Evolutionary conservation across 2,113 vertebrate species (phyloP).

Genomic region (Callipepla californica): DNA sequence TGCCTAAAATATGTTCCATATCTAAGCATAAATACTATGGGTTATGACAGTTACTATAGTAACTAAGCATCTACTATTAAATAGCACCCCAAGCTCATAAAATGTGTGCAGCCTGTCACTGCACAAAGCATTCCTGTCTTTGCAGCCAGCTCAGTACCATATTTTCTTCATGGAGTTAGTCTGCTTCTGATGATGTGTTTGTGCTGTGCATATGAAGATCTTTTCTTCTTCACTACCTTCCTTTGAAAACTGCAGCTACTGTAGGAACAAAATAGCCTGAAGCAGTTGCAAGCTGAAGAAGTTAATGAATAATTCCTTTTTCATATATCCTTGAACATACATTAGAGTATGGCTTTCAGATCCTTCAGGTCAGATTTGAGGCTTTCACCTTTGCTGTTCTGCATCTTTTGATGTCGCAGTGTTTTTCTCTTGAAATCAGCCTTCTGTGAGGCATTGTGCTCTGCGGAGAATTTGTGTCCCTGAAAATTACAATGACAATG

Average conservation of each 20-base stretch:
- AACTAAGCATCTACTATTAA: slow-evolving; percentile 70
- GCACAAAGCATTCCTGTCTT: slow-evolving; percentile 41
- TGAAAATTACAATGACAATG: slow-evolving; percentile 11
- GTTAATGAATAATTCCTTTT: slow-evolving; percentile 71
- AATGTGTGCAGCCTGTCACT: slow-evolving; percentile 47
- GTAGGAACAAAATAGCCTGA: slow-evolving; percentile 46
- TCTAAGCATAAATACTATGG: slow-evolving; percentile 54
- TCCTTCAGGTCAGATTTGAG: slow-evolving; percentile 25
- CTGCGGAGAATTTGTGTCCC: not conserved
- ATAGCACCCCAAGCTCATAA: slow-evolving; percentile 52
- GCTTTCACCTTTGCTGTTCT: slow-evolving; percentile 18
- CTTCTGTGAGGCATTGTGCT: not conserved
- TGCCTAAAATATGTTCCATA: slow-evolving; percentile 52
- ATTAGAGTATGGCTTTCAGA: slow-evolving; percentile 29
- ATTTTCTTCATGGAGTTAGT: slow-evolving; percentile 5
- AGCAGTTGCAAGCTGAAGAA: slow-evolving; percentile 30
- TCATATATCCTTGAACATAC: slow-evolving; percentile 11
- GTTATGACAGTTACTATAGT: slow-evolving; percentile 68
- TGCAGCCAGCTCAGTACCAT: slow-evolving; percentile 17
- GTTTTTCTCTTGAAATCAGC: slow-evolving; percentile 13
- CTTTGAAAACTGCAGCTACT: slow-evolving; percentile 45
- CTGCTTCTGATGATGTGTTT: slow-evolving; percentile 44
- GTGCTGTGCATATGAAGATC: slow-evolving; percentile 13
- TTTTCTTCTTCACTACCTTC: not conserved
- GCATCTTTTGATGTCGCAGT: slow-evolving; percentile 14